These are phyloP conservation scores for Hyla sarda DNA, from an alignment of 2,113 vertebrate species.

Conservation along the genomic window DNA sequence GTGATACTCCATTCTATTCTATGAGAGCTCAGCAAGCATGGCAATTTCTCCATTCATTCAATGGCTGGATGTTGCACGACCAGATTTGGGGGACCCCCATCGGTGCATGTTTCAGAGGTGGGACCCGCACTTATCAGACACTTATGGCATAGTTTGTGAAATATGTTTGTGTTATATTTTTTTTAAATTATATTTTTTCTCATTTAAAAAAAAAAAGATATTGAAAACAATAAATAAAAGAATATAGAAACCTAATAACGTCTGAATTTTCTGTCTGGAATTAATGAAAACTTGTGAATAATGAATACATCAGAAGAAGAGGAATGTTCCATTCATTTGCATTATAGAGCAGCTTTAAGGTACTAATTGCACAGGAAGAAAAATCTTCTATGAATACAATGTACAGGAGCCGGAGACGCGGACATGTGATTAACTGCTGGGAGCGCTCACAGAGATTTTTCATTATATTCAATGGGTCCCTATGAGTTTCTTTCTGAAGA, in stretches of 20 bases:
- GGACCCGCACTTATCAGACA: too few relatives aligned
- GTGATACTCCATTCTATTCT: too few relatives aligned
- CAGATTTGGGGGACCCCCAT: too few relatives aligned
- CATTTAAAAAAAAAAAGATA: too few relatives aligned
- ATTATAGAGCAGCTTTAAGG: conserved; percentile 7
- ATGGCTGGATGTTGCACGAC: too few relatives aligned
- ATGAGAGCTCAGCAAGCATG: too few relatives aligned
- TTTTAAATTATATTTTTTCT: too few relatives aligned
- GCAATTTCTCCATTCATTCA: too few relatives aligned
- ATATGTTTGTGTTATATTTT: too few relatives aligned
- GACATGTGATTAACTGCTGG: conserved; percentile 48
- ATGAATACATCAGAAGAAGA: conserved; percentile 12
- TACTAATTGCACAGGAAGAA: conserved; percentile 52
- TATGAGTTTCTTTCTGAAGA: background rate
- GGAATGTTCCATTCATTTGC: conserved; percentile 25
- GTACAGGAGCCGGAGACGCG: conserved; percentile 24
- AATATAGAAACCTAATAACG: background rate
- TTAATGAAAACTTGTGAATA: conserved; percentile 18
- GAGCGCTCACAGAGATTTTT: conserved; percentile 15
- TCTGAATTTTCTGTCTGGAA: background rate
- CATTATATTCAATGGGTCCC: conserved; percentile 26
- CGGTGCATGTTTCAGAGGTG: too few relatives aligned
- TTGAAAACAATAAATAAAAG: too few relatives aligned
- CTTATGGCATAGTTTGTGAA: too few relatives aligned
- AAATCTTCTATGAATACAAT: conserved; percentile 41